phyloP scores from a whole-genome alignment of 2,888 invertebrate genomes.

The Archips xylosteana region DNA sequence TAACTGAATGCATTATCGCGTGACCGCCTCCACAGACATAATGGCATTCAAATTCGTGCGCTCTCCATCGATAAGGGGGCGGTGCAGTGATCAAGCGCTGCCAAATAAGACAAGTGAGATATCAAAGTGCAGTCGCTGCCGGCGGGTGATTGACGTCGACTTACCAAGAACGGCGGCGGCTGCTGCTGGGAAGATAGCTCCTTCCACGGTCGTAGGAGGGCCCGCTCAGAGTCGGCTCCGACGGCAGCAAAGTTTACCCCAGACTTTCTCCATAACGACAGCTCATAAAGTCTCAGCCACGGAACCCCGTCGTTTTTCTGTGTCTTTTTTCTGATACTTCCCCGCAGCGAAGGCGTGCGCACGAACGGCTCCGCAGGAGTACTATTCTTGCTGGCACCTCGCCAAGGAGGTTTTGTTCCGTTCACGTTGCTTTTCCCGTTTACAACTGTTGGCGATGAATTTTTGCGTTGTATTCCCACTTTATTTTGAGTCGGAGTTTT shows the following conservation, averaged over 20 bases:
- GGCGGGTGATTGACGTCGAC: slow-evolving; percentile 66
- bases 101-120: slow-evolving; percentile 71
- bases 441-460: slow-evolving; percentile 59
- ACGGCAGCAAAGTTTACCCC: slow-evolving; percentile 77
- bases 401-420: slow-evolving; percentile 79
- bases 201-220: slow-evolving; percentile 73
- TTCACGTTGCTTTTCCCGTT: slow-evolving; percentile 65
- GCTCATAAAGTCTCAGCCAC: slow-evolving; percentile 85
- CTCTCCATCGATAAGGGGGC: slow-evolving; percentile 53
- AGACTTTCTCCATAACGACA: slow-evolving; percentile 84
- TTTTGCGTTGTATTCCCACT: slow-evolving; percentile 64
- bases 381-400: slow-evolving; percentile 71
- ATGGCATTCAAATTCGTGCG: slow-evolving; percentile 59
- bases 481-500: slow-evolving; percentile 64
- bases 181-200: slow-evolving; percentile 69
- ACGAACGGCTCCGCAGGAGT: slow-evolving; percentile 68
- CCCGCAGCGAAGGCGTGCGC: slow-evolving; percentile 73
- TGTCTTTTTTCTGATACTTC: slow-evolving; percentile 76
- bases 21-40: slow-evolving; percentile 56
- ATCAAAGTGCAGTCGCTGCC: slow-evolving; percentile 65
- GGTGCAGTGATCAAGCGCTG: slow-evolving; percentile 61
- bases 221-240: slow-evolving; percentile 75
- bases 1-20: slow-evolving; percentile 52
- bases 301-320: slow-evolving; percentile 74
- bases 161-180: slow-evolving; percentile 72